Conservation (phyloP, 1,140 invertebrate species). For the Drosophila miranda region DNA sequence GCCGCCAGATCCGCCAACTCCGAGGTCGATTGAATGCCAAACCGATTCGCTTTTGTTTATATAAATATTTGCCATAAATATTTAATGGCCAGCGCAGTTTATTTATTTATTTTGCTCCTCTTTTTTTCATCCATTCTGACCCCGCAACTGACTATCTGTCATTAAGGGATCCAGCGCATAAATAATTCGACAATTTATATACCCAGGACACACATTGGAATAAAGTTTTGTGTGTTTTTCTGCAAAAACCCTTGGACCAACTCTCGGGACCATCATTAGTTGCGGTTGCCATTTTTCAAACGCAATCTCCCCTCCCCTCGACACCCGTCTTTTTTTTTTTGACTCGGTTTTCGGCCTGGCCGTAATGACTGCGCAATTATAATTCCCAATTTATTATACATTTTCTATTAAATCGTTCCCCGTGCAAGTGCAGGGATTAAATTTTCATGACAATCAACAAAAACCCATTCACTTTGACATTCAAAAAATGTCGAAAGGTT, state of each 20-base stretch:
- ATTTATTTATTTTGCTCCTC: constrained; percentile 34
- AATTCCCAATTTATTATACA: constrained; percentile 43
- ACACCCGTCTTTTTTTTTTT: constrained; percentile 9
- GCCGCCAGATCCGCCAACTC: constrained; percentile 12
- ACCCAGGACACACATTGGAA: background rate
- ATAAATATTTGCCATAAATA: constrained; percentile 62
- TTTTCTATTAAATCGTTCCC: constrained; percentile 25
- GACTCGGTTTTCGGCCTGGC: constrained; percentile 19
- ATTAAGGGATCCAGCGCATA: constrained; percentile 56
- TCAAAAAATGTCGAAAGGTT: constrained; percentile 23
- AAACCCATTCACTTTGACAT: constrained; percentile 64
- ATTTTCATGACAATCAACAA: constrained; percentile 31
- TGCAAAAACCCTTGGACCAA: constrained; percentile 15
- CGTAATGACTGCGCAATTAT: constrained; percentile 45
- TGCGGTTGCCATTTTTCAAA: constrained; percentile 61
- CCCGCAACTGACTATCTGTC: constrained; percentile 51
- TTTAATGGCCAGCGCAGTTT: constrained; percentile 55
- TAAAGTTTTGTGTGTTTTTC: constrained; percentile 29
- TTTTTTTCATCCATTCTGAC: constrained; percentile 20
- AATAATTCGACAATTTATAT: constrained; percentile 60
- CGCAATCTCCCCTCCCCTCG: constrained; percentile 6
- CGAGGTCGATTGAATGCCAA: constrained; percentile 20
- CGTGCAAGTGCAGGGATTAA: constrained; percentile 43
- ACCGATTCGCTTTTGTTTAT: constrained; percentile 42
- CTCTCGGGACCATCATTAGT: constrained; percentile 48